These are phyloP conservation scores for Ommatoiulus sabulosus DNA, from an alignment of 2,888 invertebrate genomes.

Conservation along the genomic window DNA sequence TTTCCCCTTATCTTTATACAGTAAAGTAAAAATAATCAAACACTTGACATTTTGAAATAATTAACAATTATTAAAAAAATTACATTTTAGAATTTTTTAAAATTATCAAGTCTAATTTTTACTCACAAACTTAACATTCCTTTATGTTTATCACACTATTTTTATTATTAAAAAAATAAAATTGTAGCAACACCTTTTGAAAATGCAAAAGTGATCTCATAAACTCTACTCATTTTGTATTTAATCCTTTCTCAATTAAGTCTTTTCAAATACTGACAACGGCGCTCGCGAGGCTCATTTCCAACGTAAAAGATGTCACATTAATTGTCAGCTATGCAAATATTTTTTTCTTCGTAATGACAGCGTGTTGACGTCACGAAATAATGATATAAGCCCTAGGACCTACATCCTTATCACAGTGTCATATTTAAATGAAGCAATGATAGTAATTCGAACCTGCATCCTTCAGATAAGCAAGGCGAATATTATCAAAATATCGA, in stretches of 20 bases:
- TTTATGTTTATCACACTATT: no score
- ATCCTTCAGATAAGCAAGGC: slow-evolving; percentile 24
- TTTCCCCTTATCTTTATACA: no score
- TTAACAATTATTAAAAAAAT: no score
- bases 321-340: slow-evolving; percentile 8
- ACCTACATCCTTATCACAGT: not conserved
- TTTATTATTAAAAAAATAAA: no score
- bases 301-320: not conserved
- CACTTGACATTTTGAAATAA: no score
- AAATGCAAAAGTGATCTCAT: not conserved
- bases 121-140: not conserved
- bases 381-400: slow-evolving; percentile 27
- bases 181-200: not conserved
- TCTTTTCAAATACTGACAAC: not conserved
- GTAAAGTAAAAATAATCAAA: no score
- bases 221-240: not conserved
- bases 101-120: no score
- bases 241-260: not conserved
- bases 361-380: slow-evolving; percentile 8
- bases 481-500: slow-evolving; percentile 41
- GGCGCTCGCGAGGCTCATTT: not conserved
- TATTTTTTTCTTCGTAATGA: not conserved
- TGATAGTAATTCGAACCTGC: slow-evolving; percentile 48
- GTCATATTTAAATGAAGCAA: slow-evolving; percentile 25
- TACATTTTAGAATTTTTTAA: no score